Evolutionary conservation across 1,140 invertebrate genomes (phyloP).

Genomic region (Camponotus pennsylvanicus): DNA sequence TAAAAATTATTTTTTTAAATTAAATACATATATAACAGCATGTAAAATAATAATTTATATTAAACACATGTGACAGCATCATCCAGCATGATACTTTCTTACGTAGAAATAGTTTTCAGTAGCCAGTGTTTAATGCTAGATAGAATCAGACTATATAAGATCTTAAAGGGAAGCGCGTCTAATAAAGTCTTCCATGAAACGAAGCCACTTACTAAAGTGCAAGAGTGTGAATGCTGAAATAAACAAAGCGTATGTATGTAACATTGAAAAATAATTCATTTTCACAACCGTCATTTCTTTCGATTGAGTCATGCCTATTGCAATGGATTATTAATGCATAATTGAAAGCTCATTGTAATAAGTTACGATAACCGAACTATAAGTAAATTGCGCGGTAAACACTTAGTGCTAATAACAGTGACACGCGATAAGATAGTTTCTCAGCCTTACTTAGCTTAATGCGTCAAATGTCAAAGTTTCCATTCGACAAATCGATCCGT

Average conservation of each 20-base stretch:
- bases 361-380: constrained; percentile 38
- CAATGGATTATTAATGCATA: neutral
- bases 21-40: too few species aligned
- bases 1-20: neutral
- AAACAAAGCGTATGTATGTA: neutral
- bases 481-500: neutral
- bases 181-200: constrained; percentile 10
- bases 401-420: constrained; percentile 21
- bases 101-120: neutral
- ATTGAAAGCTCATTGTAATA: constrained; percentile 25
- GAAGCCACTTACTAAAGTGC: neutral
- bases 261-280: neutral
- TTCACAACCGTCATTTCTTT: neutral
- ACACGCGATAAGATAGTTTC: constrained; percentile 52
- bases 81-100: neutral
- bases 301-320: neutral
- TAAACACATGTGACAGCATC: neutral
- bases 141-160: neutral
- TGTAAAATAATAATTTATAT: too few species aligned
- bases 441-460: neutral
- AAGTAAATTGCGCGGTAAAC: constrained; percentile 48
- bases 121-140: neutral
- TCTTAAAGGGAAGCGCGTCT: constrained; percentile 24
- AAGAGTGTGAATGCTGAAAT: neutral
- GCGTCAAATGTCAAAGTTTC: neutral